These are phyloP conservation scores for Tenthredo amoena DNA, from an alignment of 2,888 invertebrate genomes.

Conservation along the genomic window DNA sequence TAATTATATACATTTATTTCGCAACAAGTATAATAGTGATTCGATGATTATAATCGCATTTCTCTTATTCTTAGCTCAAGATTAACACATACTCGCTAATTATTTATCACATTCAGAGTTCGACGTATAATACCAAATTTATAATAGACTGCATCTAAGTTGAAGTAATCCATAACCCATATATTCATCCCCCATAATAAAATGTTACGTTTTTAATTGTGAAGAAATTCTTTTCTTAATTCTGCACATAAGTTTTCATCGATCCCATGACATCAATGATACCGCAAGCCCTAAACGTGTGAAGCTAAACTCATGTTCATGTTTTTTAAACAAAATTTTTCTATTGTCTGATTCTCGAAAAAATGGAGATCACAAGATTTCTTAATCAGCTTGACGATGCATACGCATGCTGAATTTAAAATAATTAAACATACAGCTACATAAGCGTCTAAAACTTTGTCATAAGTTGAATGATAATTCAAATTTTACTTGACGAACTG, in stretches of 20 bases:
- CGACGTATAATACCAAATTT: neutral
- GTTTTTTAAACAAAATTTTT: no score
- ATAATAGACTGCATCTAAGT: neutral
- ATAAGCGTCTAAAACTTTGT: no score
- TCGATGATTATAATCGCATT: neutral
- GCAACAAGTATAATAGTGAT: neutral
- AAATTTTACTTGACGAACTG: no score
- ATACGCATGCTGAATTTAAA: no score
- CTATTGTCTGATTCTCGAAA: no score
- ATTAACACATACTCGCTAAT: neutral
- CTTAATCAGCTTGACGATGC: no score
- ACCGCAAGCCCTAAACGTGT: no score
- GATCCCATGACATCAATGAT: no score
- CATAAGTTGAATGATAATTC: no score
- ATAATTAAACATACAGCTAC: no score
- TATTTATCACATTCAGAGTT: neutral
- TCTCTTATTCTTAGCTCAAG: conserved; percentile 10
- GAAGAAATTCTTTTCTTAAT: neutral
- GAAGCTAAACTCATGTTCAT: no score
- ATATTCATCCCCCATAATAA: neutral
- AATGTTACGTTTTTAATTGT: neutral
- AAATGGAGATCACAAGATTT: no score
- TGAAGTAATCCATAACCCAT: neutral
- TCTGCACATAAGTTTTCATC: neutral
- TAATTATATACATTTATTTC: neutral